phyloP scores from a whole-genome alignment of 2,113 vertebrate genomes.

The Hippocampus mohnikei region DNA sequence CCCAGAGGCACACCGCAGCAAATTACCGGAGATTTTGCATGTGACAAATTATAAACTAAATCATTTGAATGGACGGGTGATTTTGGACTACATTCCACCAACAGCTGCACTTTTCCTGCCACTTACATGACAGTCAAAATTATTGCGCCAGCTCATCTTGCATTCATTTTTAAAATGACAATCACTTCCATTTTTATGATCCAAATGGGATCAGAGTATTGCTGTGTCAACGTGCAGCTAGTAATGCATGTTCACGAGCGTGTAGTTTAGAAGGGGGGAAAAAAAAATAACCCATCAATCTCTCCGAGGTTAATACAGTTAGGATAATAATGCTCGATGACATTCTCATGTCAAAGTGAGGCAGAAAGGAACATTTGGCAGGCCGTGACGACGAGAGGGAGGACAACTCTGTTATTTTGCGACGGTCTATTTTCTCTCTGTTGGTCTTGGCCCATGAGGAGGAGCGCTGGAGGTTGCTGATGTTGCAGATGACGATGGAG shows the following conservation, averaged over 20 bases:
- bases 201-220: background rate
- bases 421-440: constrained; percentile 61
- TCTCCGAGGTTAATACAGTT: constrained; percentile 26
- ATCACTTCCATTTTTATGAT: background rate
- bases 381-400: constrained; percentile 35
- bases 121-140: background rate
- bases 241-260: constrained; percentile 19
- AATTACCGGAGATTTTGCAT: too few relatives aligned
- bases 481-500: constrained; percentile 47
- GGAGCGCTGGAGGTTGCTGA: constrained; percentile 39
- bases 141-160: background rate
- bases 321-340: constrained; percentile 38
- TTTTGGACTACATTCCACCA: background rate
- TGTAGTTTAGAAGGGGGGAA: constrained; percentile 6
- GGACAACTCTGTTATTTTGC: constrained; percentile 55
- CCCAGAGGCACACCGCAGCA: too few relatives aligned
- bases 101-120: background rate
- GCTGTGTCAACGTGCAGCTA: background rate
- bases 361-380: constrained; percentile 47
- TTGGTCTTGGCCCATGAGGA: constrained; percentile 57
- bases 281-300: constrained; percentile 36
- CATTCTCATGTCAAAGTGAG: constrained; percentile 44
- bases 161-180: background rate
- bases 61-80: background rate
- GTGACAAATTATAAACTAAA: background rate